These are phyloP conservation scores for Hycleus cichorii DNA, from an alignment of 1,140 invertebrate species.

Conservation along the genomic window DNA sequence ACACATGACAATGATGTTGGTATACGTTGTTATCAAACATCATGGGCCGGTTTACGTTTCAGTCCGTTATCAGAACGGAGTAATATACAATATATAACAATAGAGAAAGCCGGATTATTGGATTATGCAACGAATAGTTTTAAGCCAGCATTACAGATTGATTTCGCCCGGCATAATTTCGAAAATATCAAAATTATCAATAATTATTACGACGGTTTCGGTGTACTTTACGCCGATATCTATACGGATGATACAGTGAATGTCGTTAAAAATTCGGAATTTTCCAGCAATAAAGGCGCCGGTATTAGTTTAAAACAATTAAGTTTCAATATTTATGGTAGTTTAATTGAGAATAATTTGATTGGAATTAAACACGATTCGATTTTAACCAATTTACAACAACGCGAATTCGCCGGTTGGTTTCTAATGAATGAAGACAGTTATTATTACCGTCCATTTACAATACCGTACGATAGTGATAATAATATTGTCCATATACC, in stretches of 20 bases:
- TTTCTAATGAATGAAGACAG: slow-evolving; percentile 58
- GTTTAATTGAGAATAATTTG: slow-evolving; percentile 74
- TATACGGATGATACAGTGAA: slow-evolving; percentile 80
- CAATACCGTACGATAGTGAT: slow-evolving; percentile 51
- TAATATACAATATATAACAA: slow-evolving; percentile 78
- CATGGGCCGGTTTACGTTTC: slow-evolving; percentile 88
- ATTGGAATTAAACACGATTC: slow-evolving; percentile 91
- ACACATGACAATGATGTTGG: slow-evolving; percentile 81
- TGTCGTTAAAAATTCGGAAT: slow-evolving; percentile 80
- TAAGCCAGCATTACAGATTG: slow-evolving; percentile 90
- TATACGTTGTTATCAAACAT: slow-evolving; percentile 78
- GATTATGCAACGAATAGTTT: slow-evolving; percentile 89
- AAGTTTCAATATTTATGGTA: slow-evolving; percentile 70
- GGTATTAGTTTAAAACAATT: slow-evolving; percentile 85
- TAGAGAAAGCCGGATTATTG: slow-evolving; percentile 87
- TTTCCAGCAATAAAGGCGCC: slow-evolving; percentile 77
- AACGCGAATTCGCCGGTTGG: slow-evolving; percentile 90
- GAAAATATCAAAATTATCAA: slow-evolving; percentile 72
- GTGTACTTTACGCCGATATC: slow-evolving; percentile 82
- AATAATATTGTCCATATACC: slow-evolving; percentile 55
- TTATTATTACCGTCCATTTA: slow-evolving; percentile 59
- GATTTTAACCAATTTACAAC: slow-evolving; percentile 71
- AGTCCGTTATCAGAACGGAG: slow-evolving; percentile 79
- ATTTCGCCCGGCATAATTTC: slow-evolving; percentile 88
- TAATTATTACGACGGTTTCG: slow-evolving; percentile 82